These are phyloP conservation scores for Hermaeophaga mercurialis DNA, from an alignment of 2,888 invertebrate genomes.

Conservation along the genomic window DNA sequence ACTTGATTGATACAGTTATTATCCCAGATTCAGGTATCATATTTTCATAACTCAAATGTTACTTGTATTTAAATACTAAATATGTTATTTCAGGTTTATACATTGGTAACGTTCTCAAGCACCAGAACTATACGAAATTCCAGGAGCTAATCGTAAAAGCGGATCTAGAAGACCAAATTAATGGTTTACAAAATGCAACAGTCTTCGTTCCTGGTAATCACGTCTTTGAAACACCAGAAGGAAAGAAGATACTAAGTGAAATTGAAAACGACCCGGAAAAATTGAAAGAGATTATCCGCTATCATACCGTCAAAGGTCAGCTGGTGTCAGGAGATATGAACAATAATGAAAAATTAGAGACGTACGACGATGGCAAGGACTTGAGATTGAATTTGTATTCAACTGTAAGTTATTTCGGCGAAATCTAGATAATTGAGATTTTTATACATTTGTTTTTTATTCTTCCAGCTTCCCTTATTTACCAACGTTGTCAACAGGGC, in stretches of 20 bases:
- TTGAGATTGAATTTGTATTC: constrained; percentile 67
- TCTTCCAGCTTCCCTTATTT: constrained; percentile 60
- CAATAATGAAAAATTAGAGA: constrained; percentile 61
- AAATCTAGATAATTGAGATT: neutral
- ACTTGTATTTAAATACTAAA: neutral
- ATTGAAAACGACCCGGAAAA: constrained; percentile 57
- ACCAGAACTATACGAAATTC: constrained; percentile 67
- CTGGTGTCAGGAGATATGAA: constrained; percentile 62
- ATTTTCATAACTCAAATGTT: no score
- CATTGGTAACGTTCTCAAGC: constrained; percentile 59
- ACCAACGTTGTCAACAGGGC: constrained; percentile 64
- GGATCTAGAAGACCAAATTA: constrained; percentile 62
- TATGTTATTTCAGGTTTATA: constrained; percentile 47
- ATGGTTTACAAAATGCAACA: constrained; percentile 65
- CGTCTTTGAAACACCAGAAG: constrained; percentile 62
- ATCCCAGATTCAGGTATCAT: constrained; percentile 64
- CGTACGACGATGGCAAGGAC: constrained; percentile 56
- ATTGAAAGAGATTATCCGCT: constrained; percentile 65
- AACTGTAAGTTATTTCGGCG: constrained; percentile 60
- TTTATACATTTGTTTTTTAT: neutral
- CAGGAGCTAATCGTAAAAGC: constrained; percentile 62
- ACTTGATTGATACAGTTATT: constrained; percentile 69
- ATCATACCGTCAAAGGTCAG: constrained; percentile 66
- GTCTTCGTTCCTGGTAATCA: constrained; percentile 69
- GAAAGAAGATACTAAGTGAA: constrained; percentile 53